Base-by-base conservation (phyloP, 2,888 invertebrate species). In the Pedicia rivosa region DNA sequence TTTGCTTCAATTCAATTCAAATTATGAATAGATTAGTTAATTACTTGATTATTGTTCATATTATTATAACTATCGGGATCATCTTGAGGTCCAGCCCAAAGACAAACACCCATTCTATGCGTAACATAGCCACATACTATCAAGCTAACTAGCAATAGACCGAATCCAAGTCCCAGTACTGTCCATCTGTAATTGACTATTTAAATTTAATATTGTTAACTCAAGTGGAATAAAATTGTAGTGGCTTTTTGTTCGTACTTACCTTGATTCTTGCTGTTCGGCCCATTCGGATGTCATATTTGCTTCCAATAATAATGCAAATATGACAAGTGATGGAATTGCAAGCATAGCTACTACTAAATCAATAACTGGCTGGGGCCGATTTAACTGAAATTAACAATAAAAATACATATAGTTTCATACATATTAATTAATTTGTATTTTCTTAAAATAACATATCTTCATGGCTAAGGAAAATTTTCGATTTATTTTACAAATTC, bases 111-210 rank as follows among this genome's bases (percentile, higher is more conserved):
- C 54, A 63, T 56, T 35, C 63, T 55, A 42, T 62, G 62, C 2
- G 62, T 62, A 4, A 63, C 60, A 51, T 63, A 63, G 40, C 60
- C 60, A 37, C 62, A 63, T 37, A 63, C 59, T 35, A 62, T 49
- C 10, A 63, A 49, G 33, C 59, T 59, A 14, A 63, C 54, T 10
- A 59, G 43, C 12, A 63, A 48, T 53, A 63, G 55, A 9, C 59
- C 58, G 36, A 63, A 50, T 14, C 62, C 63, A 17, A 63, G 46
- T 3, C 58, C 62, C 33, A 63, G 56, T 4, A 63, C 63, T 25
- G 59, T 49, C 62, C 61, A 63, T 24, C 60, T 50, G 1, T n/a
- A n/a, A n/a, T n/a, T n/a, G n/a, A n/a, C n/a, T n/a, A n/a, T n/a
- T n/a, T n/a, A n/a, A n/a, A n/a, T n/a, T n/a, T n/a, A n/a, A n/a